Evolutionary conservation across 2,113 vertebrate genomes (phyloP).

Genomic region (Proterorhinus semilunaris): DNA sequence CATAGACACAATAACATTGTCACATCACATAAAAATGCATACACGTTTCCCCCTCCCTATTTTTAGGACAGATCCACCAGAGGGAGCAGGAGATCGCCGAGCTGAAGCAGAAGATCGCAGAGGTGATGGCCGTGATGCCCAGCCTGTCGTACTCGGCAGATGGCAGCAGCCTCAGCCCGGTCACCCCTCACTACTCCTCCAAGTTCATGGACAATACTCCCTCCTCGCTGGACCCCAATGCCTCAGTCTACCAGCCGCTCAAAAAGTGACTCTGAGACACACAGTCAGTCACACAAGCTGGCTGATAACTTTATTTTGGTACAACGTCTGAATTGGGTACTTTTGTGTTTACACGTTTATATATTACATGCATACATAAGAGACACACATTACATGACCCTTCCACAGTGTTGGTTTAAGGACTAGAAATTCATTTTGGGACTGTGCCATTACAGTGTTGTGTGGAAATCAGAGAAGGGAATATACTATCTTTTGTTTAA

Average conservation of each 20-base stretch:
- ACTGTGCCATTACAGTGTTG: conserved; percentile 40
- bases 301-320: conserved; percentile 24
- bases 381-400: conserved; percentile 2
- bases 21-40: not conserved
- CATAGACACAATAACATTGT: too few relatives aligned
- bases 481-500: conserved; percentile 26
- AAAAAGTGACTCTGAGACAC: conserved; percentile 83
- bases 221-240: conserved; percentile 96
- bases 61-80: conserved; percentile 92
- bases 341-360: conserved; percentile 43
- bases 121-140: conserved; percentile 99
- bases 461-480: conserved; percentile 19
- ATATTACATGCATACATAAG: conserved; percentile 10
- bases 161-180: conserved; percentile 86
- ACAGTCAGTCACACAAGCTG: conserved; percentile 34
- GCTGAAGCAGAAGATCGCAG: conserved; percentile 98
- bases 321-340: conserved; percentile 20
- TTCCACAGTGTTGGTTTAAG: not conserved
- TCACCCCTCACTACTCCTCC: conserved; percentile 95
- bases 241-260: conserved; percentile 97
- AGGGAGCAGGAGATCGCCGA: conserved; percentile 99
- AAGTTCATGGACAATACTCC: conserved; percentile 99
- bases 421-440: conserved; percentile 7
- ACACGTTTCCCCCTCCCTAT: not conserved
- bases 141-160: conserved; percentile 93